Evolutionary conservation across 2,797 vertebrate species (phyloP), one percentile per base, ranked within the genome.

Genomic region (Sarcoramphus papa): DNA sequence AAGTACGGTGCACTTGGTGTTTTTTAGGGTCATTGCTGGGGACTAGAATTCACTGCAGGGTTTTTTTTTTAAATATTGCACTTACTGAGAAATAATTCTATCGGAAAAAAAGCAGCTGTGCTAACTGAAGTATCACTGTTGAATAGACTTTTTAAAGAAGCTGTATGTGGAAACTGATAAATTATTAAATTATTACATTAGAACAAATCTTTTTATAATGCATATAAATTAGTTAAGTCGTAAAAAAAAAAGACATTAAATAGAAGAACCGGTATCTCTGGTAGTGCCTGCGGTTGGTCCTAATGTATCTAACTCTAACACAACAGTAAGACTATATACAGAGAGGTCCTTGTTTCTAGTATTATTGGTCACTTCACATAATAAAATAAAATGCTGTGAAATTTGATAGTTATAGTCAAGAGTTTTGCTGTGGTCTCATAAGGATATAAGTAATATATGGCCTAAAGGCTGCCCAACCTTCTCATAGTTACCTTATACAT

Each of bases 111-210:
- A 23, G 7, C 24, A 81, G 11, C 9, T 47, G 25, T 59, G 27
- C 47, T 88, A 73, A 79, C 43, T 82, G 53, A 86, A 92, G 47
- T 80, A 47, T 54, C 82, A n/a, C 19, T 24, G 9, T 62, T 88
- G 53, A 74, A 57, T 1, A 79, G 22, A 51, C 24, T 70, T 90
- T 90, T 90, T 12, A 47, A 80, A 85, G 59, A 76, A 87, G 7
- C 12, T 59, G 12, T 70, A 43, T 43, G 50, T 90, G 57, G 23
- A 85, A 90, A 78, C 41, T 25, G 20, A 65, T 88, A 8, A 77
- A 94, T 84, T 85, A 90, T 83, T 92, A 70, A 91, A 53, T 74
- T 22, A 83, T 56, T 92, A 47, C 19, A 77, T 70, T 80, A 62
- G 37, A 90, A 90, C 40, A 94, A 83, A 85, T 65, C 5, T 80